Conservation (phyloP, 1,140 invertebrate genomes). For the Sogatella furcifera region DNA sequence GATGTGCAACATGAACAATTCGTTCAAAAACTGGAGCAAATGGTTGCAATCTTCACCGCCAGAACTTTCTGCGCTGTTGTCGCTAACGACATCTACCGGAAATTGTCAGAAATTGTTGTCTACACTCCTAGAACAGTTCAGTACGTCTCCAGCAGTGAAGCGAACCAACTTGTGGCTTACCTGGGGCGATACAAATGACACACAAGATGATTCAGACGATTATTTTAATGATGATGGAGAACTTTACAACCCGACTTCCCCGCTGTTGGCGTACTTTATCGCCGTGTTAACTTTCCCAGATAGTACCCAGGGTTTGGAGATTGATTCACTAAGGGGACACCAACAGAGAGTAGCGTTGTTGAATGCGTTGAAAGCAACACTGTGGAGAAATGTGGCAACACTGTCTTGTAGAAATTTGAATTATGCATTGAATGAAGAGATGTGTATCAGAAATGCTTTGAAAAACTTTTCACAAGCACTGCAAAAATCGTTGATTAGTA, state of each 20-base stretch:
- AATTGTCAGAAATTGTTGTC: not conserved
- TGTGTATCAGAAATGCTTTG: not conserved
- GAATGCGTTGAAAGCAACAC: constrained; percentile 31
- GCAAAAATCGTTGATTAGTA: too few relatives aligned
- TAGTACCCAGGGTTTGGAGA: not conserved
- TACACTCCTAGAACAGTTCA: constrained; percentile 3
- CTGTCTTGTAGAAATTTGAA: constrained; percentile 30
- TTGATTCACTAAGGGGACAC: not conserved
- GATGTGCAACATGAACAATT: not conserved
- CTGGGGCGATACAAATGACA: not conserved
- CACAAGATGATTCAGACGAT: not conserved
- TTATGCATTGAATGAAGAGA: too few relatives aligned
- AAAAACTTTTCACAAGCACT: not conserved
- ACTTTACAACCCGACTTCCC: not conserved
- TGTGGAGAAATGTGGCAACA: constrained; percentile 39
- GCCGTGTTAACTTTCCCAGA: not conserved
- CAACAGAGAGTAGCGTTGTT: constrained; percentile 23
- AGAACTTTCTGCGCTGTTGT: not conserved
- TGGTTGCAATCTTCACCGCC: not conserved
- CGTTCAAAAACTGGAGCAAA: not conserved
- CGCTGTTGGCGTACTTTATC: not conserved
- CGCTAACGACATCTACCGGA: not conserved
- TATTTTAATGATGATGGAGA: too few relatives aligned
- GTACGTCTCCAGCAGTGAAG: not conserved
- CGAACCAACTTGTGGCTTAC: not conserved